Evolutionary conservation across 2,888 invertebrate species (phyloP), one percentile per base, ranked within the genome.

Genomic region (Callimorpha dominula): DNA sequence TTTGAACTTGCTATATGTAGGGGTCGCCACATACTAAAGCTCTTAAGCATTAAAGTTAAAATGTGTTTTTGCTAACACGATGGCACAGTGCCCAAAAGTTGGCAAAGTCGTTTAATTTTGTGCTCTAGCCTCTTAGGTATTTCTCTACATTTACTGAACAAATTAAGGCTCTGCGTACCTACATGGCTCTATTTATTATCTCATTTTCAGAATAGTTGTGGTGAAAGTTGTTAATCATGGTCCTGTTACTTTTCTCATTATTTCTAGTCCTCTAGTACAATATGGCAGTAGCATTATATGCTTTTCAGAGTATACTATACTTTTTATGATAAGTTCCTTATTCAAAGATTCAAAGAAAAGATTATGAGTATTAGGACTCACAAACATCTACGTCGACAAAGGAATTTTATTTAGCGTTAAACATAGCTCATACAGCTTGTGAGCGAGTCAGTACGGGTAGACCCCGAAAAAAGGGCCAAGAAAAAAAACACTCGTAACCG

Each of bases 81-180:
- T 71, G 71, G 62, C 71, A 62, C 60, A 40, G 49, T 66, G 66
- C 66, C 71, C 60, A 66, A 71, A 71, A 66, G 60, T 62, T 40
- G 8, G 17, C 57, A 31, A 71, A 50, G 42, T 42, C 14, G 42
- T 17, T 14, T 46, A 46, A 46, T 9, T 42, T 54, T 20, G 11
- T 20, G 7, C 62, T 50, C 11, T 40, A 12, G 17, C 50, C 64
- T 64, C 69, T n/a, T 52, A 52, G 15, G 54, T 20, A 12, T 60
- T 20, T 11, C 20, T 2, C 52, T 42, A 52, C 40, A 42, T 50
- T 17, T 43, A 17, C 42, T 54, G 42, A 54, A 70, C 31, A 54
- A 70, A 64, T 64, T 42, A 69, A 17, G 49, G 15, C 15, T 68
- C 17, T 17, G 9, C 8, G 43, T 46, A 46, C 43, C 4, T 46